Conservation (phyloP, 2,888 invertebrate species). For the Leptothorax acervorum region DNA sequence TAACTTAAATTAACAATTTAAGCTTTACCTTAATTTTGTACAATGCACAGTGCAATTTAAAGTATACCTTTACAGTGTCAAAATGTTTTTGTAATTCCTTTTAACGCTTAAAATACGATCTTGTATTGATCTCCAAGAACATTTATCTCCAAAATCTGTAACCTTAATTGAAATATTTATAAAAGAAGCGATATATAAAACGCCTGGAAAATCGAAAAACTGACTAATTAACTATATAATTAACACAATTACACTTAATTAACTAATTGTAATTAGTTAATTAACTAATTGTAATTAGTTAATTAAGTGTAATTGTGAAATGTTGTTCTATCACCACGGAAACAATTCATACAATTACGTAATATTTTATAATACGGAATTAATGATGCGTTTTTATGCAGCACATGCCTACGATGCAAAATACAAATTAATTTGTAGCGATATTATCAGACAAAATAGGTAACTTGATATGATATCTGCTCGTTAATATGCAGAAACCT, state of each 20-base stretch:
- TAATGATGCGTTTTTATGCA: slow-evolving; percentile 42
- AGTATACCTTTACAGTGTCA: neutral
- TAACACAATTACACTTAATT: neutral
- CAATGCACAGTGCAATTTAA: neutral
- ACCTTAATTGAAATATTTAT: neutral
- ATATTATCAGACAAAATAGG: slow-evolving; percentile 51
- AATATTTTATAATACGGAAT: slow-evolving; percentile 25
- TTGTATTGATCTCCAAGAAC: neutral
- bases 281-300: neutral
- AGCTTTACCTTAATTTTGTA: neutral
- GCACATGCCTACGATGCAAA: slow-evolving; percentile 12
- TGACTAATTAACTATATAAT: slow-evolving; percentile 17
- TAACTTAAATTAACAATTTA: neutral
- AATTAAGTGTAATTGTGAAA: slow-evolving; percentile 7
- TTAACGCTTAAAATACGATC: neutral
- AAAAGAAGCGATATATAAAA: neutral
- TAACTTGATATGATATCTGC: slow-evolving; percentile 53
- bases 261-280: neutral
- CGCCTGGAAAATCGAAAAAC: neutral
- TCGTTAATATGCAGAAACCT: slow-evolving; percentile 52
- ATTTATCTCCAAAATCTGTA: neutral
- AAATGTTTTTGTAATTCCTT: neutral
- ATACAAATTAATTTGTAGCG: slow-evolving; percentile 43
- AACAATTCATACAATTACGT: neutral
- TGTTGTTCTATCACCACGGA: neutral